Conservation (phyloP, 2,797 vertebrate species). For the Microtus californicus region DNA sequence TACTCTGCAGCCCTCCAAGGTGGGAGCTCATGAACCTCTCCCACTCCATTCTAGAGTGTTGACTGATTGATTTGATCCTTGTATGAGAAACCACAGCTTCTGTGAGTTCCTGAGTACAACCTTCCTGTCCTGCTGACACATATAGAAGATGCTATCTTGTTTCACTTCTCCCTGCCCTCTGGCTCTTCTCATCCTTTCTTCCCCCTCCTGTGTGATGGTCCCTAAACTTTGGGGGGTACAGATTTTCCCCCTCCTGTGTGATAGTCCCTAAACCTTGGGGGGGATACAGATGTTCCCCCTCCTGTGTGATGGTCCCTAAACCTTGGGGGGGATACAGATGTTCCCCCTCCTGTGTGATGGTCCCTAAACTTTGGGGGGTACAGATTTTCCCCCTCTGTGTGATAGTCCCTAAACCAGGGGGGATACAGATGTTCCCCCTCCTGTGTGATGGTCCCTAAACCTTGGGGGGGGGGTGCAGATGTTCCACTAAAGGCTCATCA, state of each 20-base stretch:
- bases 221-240: neutral
- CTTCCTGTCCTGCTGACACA: neutral
- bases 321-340: too few relatives aligned
- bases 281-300: neutral
- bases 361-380: neutral
- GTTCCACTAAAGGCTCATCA: neutral
- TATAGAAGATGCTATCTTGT: neutral
- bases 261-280: neutral
- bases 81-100: too few relatives aligned
- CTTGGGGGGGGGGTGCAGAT: neutral
- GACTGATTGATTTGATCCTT: neutral
- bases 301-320: too few relatives aligned
- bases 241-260: too few relatives aligned
- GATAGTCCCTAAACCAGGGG: neutral
- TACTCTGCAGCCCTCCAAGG: neutral
- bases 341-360: neutral
- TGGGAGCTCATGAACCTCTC: neutral
- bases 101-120: neutral
- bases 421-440: neutral
- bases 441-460: too few relatives aligned
- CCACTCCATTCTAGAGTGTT: neutral
- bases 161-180: neutral
- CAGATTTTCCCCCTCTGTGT: too few relatives aligned
- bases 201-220: neutral
- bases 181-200: neutral